Percentiles rank a stretch among this genome's conserved stretches.
phyloP scores from a whole-genome alignment of 2,113 vertebrate species.

The Nothoprocta perdicaria region DNA sequence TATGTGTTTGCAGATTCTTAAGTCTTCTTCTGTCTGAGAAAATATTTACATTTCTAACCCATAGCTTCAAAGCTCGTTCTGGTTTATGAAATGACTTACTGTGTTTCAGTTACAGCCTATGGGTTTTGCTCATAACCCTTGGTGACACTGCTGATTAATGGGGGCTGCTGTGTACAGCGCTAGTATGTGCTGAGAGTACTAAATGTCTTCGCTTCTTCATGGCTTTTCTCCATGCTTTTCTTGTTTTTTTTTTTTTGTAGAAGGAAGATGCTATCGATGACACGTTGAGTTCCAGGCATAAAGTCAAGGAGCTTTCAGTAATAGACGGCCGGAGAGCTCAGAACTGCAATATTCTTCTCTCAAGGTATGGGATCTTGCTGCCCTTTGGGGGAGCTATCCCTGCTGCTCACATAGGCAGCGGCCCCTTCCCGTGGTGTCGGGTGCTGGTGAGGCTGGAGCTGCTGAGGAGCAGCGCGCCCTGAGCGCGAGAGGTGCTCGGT shows the following conservation, averaged over 20 bases:
- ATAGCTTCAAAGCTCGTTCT: conserved; percentile 66
- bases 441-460: background rate
- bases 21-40: conserved; percentile 71
- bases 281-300: conserved; percentile 87
- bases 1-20: conserved; percentile 59
- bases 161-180: background rate
- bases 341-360: conserved; percentile 98
- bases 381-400: background rate
- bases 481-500: background rate
- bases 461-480: background rate
- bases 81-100: conserved; percentile 61
- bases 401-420: background rate
- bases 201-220: conserved; percentile 53
- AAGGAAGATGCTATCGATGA: conserved; percentile 95
- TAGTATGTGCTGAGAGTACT: conserved; percentile 42
- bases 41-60: conserved; percentile 74
- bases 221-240: conserved; percentile 54
- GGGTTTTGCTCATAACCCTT: background rate
- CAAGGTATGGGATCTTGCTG: conserved; percentile 79
- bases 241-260: conserved; percentile 69
- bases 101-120: conserved; percentile 34
- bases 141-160: conserved; percentile 34
- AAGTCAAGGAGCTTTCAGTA: conserved; percentile 96
- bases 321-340: conserved; percentile 97
- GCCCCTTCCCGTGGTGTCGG: background rate